These are phyloP conservation scores for Machimus atricapillus DNA, from an alignment of 2,888 invertebrate species.

Conservation along the genomic window DNA sequence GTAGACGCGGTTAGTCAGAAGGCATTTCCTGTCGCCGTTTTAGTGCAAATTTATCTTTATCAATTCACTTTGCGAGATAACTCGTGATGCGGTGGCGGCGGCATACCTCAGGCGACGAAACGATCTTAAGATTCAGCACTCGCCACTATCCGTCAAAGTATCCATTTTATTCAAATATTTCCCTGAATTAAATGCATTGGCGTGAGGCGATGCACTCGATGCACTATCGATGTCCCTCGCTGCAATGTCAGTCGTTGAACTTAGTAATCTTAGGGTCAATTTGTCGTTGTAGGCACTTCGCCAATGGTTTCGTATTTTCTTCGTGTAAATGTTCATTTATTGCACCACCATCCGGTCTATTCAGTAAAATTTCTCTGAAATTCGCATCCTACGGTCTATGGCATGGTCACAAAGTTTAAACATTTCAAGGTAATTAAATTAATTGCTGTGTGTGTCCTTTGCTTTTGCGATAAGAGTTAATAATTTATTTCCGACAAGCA, in stretches of 20 bases:
- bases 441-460: not conserved
- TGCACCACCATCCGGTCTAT: conserved; percentile 16
- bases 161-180: not conserved
- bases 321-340: not conserved
- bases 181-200: not conserved
- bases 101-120: not conserved
- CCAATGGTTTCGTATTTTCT: not conserved
- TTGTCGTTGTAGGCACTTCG: not conserved
- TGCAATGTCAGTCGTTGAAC: conserved; percentile 46
- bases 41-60: not conserved
- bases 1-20: not conserved
- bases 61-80: not conserved
- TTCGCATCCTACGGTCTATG: not conserved
- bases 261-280: conserved; percentile 33
- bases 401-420: not conserved
- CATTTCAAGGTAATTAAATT: conserved; percentile 16
- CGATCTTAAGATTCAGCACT: not conserved
- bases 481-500: not conserved
- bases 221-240: not conserved
- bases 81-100: not conserved
- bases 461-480: conserved; percentile 1
- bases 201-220: not conserved
- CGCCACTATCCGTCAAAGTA: not conserved
- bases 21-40: not conserved
- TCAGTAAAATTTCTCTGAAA: not conserved